Conservation (phyloP, 2,888 invertebrate genomes). For the Alloplasta piceator region DNA sequence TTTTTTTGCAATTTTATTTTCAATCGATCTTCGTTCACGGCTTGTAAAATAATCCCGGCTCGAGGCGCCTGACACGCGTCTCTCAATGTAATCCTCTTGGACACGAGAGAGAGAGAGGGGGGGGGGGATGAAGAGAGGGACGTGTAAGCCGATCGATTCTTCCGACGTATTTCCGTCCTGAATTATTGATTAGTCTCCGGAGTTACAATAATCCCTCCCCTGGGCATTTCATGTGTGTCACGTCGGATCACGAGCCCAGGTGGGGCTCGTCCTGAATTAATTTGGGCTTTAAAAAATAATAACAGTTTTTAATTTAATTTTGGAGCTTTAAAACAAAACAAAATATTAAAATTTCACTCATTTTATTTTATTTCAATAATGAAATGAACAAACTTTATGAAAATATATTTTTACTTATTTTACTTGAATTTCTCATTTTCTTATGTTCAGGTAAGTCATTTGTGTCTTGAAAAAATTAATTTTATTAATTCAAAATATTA, state of each 20-base stretch:
- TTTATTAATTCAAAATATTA: too few species aligned
- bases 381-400: too few species aligned
- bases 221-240: not conserved
- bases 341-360: too few species aligned
- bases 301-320: too few species aligned
- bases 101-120: conserved; percentile 38
- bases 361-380: too few species aligned
- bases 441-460: too few species aligned
- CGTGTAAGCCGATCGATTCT: conserved; percentile 66
- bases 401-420: too few species aligned
- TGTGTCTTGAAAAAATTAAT: too few species aligned
- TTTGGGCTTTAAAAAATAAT: not conserved
- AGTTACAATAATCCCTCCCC: conserved; percentile 56
- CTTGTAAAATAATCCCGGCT: conserved; percentile 68
- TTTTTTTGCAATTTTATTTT: conserved; percentile 56
- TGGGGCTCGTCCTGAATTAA: too few species aligned
- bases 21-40: conserved; percentile 66
- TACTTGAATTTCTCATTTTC: too few species aligned
- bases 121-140: conserved; percentile 30
- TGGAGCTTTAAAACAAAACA: too few species aligned
- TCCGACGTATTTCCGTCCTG: conserved; percentile 50
- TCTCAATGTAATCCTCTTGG: conserved; percentile 68
- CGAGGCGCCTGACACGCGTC: conserved; percentile 58
- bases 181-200: conserved; percentile 57
- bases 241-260: too few species aligned